Evolutionary conservation across 2,113 vertebrate genomes (phyloP).

Genomic region (Sisor rabdophorus): DNA sequence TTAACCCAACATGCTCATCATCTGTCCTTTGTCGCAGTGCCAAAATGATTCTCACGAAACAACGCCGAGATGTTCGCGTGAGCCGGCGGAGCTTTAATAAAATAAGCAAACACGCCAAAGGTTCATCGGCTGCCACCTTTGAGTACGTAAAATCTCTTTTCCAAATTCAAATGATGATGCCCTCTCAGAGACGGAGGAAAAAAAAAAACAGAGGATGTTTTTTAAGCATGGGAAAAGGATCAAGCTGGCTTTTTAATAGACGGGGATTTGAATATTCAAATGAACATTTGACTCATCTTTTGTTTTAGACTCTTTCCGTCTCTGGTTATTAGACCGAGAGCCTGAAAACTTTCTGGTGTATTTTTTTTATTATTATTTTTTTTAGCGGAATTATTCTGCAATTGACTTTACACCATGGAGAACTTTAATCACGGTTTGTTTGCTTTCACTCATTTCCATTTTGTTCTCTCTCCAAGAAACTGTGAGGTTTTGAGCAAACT

Average conservation of each 20-base stretch:
- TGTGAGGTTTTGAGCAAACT: slow-evolving; percentile 70
- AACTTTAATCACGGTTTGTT: slow-evolving; percentile 77
- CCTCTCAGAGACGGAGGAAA: slow-evolving; percentile 55
- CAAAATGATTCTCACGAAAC: slow-evolving; percentile 32
- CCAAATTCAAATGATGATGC: slow-evolving; percentile 63
- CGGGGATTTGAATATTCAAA: slow-evolving; percentile 76
- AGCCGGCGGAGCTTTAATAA: slow-evolving; percentile 45
- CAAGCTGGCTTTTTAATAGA: slow-evolving; percentile 70
- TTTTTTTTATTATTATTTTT: slow-evolving; percentile 66
- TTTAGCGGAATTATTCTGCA: slow-evolving; percentile 66
- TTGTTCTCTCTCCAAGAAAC: slow-evolving; percentile 64
- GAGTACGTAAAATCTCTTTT: slow-evolving; percentile 44
- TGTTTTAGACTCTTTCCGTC: slow-evolving; percentile 73
- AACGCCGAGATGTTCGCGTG: slow-evolving; percentile 10
- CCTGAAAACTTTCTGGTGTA: slow-evolving; percentile 64
- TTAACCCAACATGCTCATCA: background rate
- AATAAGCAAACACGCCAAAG: slow-evolving; percentile 34
- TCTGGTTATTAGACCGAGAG: slow-evolving; percentile 74
- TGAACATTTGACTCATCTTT: slow-evolving; percentile 76
- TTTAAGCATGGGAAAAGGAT: slow-evolving; percentile 66
- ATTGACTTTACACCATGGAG: slow-evolving; percentile 67
- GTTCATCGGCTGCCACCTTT: slow-evolving; percentile 21
- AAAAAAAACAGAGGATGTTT: slow-evolving; percentile 49
- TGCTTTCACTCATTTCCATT: slow-evolving; percentile 74
- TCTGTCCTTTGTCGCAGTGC: slow-evolving; percentile 7